Evolutionary conservation across 2,888 invertebrate genomes (phyloP).

Genomic region (Xanthorhoe designata): DNA sequence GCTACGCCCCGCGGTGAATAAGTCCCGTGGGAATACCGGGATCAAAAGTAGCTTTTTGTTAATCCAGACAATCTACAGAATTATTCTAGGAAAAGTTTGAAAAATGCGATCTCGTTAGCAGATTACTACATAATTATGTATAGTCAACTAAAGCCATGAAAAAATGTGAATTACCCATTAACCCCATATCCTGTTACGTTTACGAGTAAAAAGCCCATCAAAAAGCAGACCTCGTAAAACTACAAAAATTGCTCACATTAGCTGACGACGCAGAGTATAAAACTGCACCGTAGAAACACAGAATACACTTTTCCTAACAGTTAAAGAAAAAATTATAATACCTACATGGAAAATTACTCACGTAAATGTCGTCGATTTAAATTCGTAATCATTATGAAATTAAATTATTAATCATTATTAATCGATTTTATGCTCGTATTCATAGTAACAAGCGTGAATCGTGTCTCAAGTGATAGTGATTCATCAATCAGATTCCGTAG

Average conservation of each 20-base stretch:
- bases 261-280: constrained; percentile 39
- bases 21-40: too few relatives aligned
- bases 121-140: not conserved
- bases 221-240: constrained; percentile 43
- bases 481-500: too few relatives aligned
- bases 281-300: constrained; percentile 39
- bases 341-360: not conserved
- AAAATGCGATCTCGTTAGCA: not conserved
- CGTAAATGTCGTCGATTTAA: too few relatives aligned
- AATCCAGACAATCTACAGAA: too few relatives aligned
- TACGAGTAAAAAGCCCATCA: constrained; percentile 36
- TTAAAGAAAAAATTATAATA: not conserved
- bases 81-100: not conserved
- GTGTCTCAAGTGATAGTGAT: too few relatives aligned
- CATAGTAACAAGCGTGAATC: too few relatives aligned
- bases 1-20: too few relatives aligned
- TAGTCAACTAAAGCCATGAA: constrained; percentile 8
- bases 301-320: not conserved
- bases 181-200: constrained; percentile 19
- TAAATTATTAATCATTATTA: too few relatives aligned
- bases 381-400: too few relatives aligned
- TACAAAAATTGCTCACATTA: constrained; percentile 46
- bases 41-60: too few relatives aligned
- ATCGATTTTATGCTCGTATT: too few relatives aligned
- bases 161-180: constrained; percentile 8